Evolutionary conservation across 2,113 vertebrate genomes (phyloP), one percentile per base, ranked within the genome.

Genomic region (Rhipidura dahli): DNA sequence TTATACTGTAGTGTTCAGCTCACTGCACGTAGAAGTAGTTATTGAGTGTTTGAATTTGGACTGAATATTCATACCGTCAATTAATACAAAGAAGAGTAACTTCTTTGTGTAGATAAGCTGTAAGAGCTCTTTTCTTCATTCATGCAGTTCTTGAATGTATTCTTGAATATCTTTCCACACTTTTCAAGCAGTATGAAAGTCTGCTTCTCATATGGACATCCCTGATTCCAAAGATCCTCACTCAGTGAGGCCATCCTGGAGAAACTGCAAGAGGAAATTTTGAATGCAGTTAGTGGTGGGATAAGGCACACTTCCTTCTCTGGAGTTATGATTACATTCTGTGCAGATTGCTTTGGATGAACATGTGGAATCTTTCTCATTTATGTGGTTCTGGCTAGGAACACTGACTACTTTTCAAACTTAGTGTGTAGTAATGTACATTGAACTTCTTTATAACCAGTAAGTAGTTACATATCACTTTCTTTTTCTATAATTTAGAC

Each of bases 291-390:
- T 72, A 57, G 40, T n/a, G 39, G 21, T 81, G 33, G 44, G 51
- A 35, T 54, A 72, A 83, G 10, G 31, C 1, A 1, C 2, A 3
- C 24, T 83, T 71, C 64, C 35, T 93, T 88, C 50, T 91, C 87
- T 77, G 87, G 64, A 85, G 27, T 69, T 72, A 19, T 1, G 33
- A 33, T 90, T 89, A 44, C 40, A 54, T 57, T 91, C 71, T 45
- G 31, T 66, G 57, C 26, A 44, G 49, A 30, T 15, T 65, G 47
- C 70, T 87, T 93, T 94, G 91, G 79, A 88, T 66, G 40, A 78
- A 44, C 49, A 10, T 24, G 35, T 1, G 26, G 77, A 94, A 89
- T 84, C 28, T 94, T 83, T 66, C 30, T 83, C 0, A 0, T 88
- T 57, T 90, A n/a, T 60, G 47, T 80, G 51, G 47, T 75, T 92